Conservation (phyloP, 2,113 vertebrate genomes). For the Alethe castanea region DNA sequence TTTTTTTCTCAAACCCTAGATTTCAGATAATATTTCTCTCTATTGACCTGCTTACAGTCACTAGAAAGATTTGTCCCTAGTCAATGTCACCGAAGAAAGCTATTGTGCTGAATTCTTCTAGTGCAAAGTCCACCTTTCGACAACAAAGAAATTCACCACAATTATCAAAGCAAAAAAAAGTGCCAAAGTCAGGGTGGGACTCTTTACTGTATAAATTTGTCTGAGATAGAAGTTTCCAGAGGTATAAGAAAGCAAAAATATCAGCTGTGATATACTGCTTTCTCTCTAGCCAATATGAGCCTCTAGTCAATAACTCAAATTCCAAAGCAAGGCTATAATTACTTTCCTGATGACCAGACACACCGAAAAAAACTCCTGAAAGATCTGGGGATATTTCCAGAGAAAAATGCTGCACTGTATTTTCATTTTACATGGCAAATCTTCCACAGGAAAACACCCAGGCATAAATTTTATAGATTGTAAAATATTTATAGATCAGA, state of each 20-base stretch:
- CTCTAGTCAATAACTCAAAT: background rate
- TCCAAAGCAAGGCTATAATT: background rate
- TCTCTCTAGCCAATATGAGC: background rate
- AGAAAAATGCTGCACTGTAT: background rate
- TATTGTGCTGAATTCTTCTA: background rate
- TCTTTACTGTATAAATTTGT: background rate
- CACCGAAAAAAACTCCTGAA: background rate
- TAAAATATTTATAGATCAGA: slow-evolving; percentile 40
- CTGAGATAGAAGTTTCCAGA: background rate
- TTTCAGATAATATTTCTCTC: background rate
- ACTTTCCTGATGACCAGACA: background rate
- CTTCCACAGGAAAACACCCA: background rate
- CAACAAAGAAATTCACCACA: background rate
- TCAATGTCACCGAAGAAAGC: background rate
- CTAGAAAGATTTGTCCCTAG: background rate
- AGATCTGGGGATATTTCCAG: background rate
- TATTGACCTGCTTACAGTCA: background rate
- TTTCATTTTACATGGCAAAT: background rate
- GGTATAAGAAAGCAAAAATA: background rate
- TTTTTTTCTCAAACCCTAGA: background rate
- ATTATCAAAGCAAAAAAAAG: background rate
- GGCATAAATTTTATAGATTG: background rate
- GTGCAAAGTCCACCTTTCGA: background rate
- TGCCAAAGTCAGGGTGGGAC: background rate
- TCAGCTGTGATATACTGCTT: background rate